Conservation (phyloP, 1,140 invertebrate genomes). For the Drosophila sp. region DNA sequence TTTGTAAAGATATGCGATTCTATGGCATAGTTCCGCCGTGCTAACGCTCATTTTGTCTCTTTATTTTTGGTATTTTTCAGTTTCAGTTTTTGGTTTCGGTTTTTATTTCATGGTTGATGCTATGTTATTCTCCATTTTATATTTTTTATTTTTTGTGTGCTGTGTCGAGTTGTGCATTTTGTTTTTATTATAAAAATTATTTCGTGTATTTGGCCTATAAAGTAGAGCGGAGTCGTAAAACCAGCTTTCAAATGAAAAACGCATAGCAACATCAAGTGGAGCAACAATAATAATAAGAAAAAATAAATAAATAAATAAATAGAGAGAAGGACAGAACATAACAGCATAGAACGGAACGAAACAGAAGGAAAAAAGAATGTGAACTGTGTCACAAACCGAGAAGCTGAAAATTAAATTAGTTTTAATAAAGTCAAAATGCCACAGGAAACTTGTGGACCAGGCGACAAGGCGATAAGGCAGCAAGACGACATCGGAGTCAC, state of each 20-base stretch:
- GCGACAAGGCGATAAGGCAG: background rate
- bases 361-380: conserved; percentile 41
- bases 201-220: conserved; percentile 77
- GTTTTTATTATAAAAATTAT: conserved; percentile 69
- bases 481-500: conserved; percentile 6
- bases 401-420: conserved; percentile 71
- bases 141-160: conserved; percentile 21
- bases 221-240: conserved; percentile 56
- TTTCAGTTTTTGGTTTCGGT: conserved; percentile 29
- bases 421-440: conserved; percentile 79
- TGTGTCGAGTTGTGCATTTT: conserved; percentile 37
- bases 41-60: conserved; percentile 26
- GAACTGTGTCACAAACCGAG: conserved; percentile 60
- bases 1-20: conserved; percentile 8
- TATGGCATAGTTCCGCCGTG: conserved; percentile 37
- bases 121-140: conserved; percentile 4
- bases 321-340: conserved; percentile 5
- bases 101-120: conserved; percentile 20
- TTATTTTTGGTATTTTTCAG: conserved; percentile 15
- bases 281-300: conserved; percentile 47
- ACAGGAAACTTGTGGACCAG: conserved; percentile 47
- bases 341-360: conserved; percentile 15
- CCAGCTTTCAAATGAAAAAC: conserved; percentile 55
- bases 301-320: conserved; percentile 16
- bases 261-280: conserved; percentile 60